Conservation (phyloP, 2,113 vertebrate species). For the Pampusana beccarii region DNA sequence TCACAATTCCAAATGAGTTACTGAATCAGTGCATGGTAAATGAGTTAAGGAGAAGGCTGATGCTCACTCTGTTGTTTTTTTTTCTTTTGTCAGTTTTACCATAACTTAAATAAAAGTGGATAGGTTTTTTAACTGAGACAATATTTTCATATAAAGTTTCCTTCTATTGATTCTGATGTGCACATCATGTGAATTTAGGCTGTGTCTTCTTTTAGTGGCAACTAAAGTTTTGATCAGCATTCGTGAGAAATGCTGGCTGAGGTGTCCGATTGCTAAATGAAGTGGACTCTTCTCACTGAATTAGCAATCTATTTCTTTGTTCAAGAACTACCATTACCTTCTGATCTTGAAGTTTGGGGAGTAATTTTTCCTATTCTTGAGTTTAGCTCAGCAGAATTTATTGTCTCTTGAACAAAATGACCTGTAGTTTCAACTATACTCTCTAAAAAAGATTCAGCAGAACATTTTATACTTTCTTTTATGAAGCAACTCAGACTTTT, state of each 20-base stretch:
- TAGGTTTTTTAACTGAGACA: background rate
- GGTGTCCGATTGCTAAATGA: background rate
- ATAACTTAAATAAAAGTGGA: background rate
- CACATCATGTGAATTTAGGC: background rate
- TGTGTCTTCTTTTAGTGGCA: background rate
- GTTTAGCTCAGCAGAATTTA: background rate
- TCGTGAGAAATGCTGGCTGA: background rate
- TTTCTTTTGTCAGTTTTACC: background rate
- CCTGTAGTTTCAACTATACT: background rate
- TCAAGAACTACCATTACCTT: background rate
- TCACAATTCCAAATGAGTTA: background rate
- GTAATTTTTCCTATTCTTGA: background rate
- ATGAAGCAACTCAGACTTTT: conserved; percentile 12
- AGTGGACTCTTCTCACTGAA: background rate
- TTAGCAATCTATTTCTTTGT: background rate
- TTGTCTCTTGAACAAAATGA: background rate
- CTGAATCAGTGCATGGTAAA: background rate
- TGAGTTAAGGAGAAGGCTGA: background rate
- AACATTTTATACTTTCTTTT: background rate
- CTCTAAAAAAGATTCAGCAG: background rate
- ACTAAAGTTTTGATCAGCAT: background rate
- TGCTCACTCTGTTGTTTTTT: background rate
- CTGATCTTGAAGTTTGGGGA: background rate
- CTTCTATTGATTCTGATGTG: background rate
- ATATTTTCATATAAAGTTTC: background rate